Percentiles rank a stretch among this genome's conserved stretches.
phyloP scores from a whole-genome alignment of 1,140 invertebrate genomes.

The Achroia grisella region DNA sequence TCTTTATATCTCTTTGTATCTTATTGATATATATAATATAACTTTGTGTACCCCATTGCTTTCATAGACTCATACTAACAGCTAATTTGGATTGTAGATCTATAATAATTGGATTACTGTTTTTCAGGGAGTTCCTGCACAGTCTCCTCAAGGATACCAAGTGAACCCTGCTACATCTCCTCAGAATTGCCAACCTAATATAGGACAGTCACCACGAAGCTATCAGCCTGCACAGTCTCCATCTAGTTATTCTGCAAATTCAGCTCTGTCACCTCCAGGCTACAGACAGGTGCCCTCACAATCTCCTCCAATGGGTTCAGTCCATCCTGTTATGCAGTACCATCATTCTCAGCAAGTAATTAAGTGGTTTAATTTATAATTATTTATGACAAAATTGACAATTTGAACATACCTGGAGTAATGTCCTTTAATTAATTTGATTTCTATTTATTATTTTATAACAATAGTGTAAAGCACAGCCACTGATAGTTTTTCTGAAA shows the following conservation, averaged over 20 bases:
- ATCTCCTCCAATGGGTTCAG: slow-evolving; percentile 50
- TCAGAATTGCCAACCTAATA: slow-evolving; percentile 45
- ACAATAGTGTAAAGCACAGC: no score
- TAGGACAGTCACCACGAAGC: slow-evolving; percentile 51
- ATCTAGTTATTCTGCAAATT: slow-evolving; percentile 38
- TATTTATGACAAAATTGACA: no score
- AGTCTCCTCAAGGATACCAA: slow-evolving; percentile 53
- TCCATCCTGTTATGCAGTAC: slow-evolving; percentile 59
- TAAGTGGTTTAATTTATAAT: background rate
- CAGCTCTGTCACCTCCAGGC: slow-evolving; percentile 52
- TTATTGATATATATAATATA: no score
- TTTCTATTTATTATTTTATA: no score
- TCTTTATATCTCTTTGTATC: no score
- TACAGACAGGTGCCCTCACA: slow-evolving; percentile 58
- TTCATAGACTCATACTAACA: background rate
- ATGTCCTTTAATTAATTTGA: no score
- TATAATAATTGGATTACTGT: no score
- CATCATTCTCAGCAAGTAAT: slow-evolving; percentile 60
- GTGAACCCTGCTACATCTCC: slow-evolving; percentile 44
- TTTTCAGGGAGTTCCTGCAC: slow-evolving; percentile 44
- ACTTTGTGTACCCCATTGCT: no score
- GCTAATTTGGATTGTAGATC: no score
- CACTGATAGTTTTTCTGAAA: no score
- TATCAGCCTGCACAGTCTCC: slow-evolving; percentile 55
- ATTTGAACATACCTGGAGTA: no score